Conservation (phyloP, 2,888 invertebrate species). For the Kryphioiulus occultus region DNA sequence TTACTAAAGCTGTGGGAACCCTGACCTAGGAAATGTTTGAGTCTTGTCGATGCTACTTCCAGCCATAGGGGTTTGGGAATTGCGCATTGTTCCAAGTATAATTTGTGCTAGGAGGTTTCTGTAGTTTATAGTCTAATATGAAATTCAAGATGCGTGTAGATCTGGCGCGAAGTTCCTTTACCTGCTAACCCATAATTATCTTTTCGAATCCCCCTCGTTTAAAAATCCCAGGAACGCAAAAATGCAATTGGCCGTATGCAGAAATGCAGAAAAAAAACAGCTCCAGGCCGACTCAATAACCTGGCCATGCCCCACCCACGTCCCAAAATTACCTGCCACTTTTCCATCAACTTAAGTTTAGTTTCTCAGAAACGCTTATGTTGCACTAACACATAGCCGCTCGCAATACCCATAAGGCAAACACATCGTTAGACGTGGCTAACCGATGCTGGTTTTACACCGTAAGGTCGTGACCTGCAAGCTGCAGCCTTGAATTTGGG, state of each 20-base stretch:
- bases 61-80: not conserved
- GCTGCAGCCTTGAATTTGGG: not conserved
- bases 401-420: not conserved
- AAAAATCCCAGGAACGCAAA: not conserved
- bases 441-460: not conserved
- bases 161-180: slow-evolving; percentile 1
- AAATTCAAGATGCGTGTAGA: not conserved
- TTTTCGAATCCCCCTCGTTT: not conserved
- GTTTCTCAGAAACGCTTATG: not conserved
- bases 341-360: not conserved
- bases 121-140: not conserved
- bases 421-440: not conserved
- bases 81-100: not conserved
- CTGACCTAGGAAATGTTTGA: too few relatives aligned
- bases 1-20: too few relatives aligned
- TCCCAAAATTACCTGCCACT: not conserved
- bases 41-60: too few relatives aligned
- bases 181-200: slow-evolving; percentile 2
- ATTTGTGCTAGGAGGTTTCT: not conserved
- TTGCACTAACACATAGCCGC: not conserved
- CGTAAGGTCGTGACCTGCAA: not conserved
- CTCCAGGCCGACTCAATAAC: not conserved
- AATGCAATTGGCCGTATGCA: not conserved
- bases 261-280: not conserved
- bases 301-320: slow-evolving; percentile 15